Evolutionary conservation across 1,140 invertebrate genomes (phyloP).

Genomic region (Bombus sylvicola): DNA sequence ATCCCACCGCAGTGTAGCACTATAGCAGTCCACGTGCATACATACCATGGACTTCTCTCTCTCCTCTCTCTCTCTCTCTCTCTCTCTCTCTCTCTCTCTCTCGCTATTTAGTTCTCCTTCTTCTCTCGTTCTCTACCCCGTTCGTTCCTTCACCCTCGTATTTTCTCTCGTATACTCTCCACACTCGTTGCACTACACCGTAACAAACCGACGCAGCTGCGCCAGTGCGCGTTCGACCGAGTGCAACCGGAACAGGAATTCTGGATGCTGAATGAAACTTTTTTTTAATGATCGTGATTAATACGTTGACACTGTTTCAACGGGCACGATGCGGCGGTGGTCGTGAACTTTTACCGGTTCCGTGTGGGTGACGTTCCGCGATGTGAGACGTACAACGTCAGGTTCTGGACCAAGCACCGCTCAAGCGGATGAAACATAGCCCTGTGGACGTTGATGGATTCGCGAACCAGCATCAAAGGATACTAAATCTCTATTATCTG

Average conservation of each 20-base stretch:
- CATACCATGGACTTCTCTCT: slow-evolving; percentile 68
- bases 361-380: neutral
- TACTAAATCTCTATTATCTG: neutral
- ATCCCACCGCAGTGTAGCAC: slow-evolving; percentile 80
- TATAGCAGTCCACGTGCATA: slow-evolving; percentile 80
- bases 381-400: neutral
- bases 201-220: slow-evolving; percentile 54
- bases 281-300: slow-evolving; percentile 39
- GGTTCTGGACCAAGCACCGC: neutral
- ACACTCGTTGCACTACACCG: slow-evolving; percentile 46
- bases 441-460: slow-evolving; percentile 7
- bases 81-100: neutral
- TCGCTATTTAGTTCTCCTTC: neutral
- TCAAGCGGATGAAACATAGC: slow-evolving; percentile 4
- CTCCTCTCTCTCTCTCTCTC: neutral
- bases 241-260: neutral
- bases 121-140: neutral
- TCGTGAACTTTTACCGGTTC: neutral
- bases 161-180: slow-evolving; percentile 12
- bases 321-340: neutral
- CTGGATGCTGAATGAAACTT: slow-evolving; percentile 43
- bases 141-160: neutral
- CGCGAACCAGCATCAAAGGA: neutral
- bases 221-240: neutral
- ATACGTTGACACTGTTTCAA: slow-evolving; percentile 30